Evolutionary conservation across 2,888 invertebrate genomes (phyloP).

Genomic region (Cheilosia impressa): DNA sequence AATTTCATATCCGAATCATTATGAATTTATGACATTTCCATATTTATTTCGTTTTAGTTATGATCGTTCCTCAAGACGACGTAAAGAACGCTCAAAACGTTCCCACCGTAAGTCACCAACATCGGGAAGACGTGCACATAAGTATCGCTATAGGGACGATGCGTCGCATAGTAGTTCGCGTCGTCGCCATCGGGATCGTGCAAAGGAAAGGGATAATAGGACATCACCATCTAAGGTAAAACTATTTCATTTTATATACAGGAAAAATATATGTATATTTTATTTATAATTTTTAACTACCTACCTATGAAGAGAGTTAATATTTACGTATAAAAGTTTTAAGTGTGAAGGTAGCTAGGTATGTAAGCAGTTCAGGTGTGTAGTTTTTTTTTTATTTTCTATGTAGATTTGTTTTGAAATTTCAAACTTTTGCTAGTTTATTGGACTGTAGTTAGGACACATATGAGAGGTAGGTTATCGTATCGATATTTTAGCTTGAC

Average conservation of each 20-base stretch:
- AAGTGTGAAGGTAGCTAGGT: conserved; percentile 37
- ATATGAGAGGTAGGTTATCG: background rate
- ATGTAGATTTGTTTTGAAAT: conserved; percentile 6
- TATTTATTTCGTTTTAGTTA: conserved; percentile 79
- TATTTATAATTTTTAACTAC: conserved; percentile 64
- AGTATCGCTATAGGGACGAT: conserved; percentile 84
- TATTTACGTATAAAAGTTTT: background rate
- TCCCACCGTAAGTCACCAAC: conserved; percentile 93
- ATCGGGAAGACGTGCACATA: conserved; percentile 89
- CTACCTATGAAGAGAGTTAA: background rate
- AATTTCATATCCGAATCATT: background rate
- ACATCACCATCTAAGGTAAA: conserved; percentile 84
- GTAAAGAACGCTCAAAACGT: conserved; percentile 93
- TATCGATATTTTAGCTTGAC: background rate
- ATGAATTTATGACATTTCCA: conserved; percentile 11
- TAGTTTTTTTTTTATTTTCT: background rate
- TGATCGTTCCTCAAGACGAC: conserved; percentile 89
- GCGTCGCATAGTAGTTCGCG: conserved; percentile 83
- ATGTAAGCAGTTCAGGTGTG: background rate
- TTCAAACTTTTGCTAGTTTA: conserved; percentile 15
- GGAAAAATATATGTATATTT: conserved; percentile 76
- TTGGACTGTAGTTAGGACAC: background rate
- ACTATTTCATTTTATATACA: conserved; percentile 81
- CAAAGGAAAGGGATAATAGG: conserved; percentile 83
- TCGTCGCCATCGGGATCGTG: conserved; percentile 82